Evolutionary conservation across 2,797 vertebrate genomes (phyloP).

Genomic region (Rhadinocentrus ornatus): DNA sequence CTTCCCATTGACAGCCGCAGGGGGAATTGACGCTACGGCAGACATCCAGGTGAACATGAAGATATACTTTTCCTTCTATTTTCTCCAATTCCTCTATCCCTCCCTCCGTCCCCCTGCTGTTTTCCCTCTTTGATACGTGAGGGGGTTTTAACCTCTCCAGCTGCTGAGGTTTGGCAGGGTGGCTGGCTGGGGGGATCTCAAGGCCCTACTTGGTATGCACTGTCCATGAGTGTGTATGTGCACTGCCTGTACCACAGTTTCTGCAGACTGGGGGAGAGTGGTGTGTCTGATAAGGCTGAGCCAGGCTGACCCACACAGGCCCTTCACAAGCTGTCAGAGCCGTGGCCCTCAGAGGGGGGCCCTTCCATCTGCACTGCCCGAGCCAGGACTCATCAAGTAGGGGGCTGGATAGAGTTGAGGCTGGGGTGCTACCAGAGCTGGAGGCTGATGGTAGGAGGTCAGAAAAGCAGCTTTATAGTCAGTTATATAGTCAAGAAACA

Average conservation of each 20-base stretch:
- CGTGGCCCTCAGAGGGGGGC: constrained; percentile 82
- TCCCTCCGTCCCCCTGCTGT: constrained; percentile 73
- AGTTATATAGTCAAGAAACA: constrained; percentile 48
- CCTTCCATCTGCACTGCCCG: constrained; percentile 81
- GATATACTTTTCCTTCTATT: constrained; percentile 82
- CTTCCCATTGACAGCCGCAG: constrained; percentile 85
- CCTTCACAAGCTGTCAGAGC: constrained; percentile 87
- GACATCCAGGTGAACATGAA: constrained; percentile 84
- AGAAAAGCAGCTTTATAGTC: constrained; percentile 68
- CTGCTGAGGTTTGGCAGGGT: constrained; percentile 81
- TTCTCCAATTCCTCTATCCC: constrained; percentile 65
- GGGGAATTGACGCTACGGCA: constrained; percentile 84
- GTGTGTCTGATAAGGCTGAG: constrained; percentile 84
- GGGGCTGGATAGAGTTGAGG: constrained; percentile 72
- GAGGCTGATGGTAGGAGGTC: constrained; percentile 61
- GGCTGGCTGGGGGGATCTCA: constrained; percentile 78
- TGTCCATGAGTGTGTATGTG: constrained; percentile 64
- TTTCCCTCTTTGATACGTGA: constrained; percentile 84
- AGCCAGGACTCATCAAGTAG: constrained; percentile 81
- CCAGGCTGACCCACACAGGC: constrained; percentile 79
- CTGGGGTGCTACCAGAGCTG: constrained; percentile 68
- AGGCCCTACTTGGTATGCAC: constrained; percentile 85
- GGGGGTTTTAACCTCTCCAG: constrained; percentile 87
- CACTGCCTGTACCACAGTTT: constrained; percentile 76
- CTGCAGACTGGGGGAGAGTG: constrained; percentile 74